phyloP scores from a whole-genome alignment of 2,888 invertebrate species.

The Cephonodes hylas region DNA sequence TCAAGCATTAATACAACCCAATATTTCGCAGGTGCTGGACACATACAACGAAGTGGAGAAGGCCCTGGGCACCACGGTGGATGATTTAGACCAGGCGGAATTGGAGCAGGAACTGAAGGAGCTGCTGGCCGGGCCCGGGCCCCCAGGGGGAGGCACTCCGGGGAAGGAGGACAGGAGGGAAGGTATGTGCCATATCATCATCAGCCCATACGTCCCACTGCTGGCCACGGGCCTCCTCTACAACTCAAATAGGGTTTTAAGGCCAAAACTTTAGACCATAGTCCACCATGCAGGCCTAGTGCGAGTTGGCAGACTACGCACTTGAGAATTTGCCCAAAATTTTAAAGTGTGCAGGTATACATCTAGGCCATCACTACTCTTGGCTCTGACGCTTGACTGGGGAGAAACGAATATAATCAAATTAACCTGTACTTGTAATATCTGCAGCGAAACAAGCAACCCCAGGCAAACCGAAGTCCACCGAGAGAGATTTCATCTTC shows the following conservation, averaged over 20 bases:
- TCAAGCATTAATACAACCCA: too few relatives aligned
- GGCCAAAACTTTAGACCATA: too few relatives aligned
- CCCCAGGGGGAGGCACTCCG: conserved; percentile 45
- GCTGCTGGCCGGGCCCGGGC: conserved; percentile 63
- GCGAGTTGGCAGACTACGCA: too few relatives aligned
- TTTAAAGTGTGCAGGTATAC: too few relatives aligned
- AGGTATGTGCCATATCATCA: conserved; percentile 11
- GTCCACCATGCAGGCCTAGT: too few relatives aligned
- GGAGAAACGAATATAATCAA: too few relatives aligned
- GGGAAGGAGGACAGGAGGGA: conserved; percentile 33
- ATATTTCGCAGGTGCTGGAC: conserved; percentile 76
- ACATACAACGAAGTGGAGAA: conserved; percentile 62
- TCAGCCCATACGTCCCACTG: too few relatives aligned
- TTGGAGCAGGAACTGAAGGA: conserved; percentile 85
- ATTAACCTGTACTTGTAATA: neutral
- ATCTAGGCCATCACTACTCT: too few relatives aligned
- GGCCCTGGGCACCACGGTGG: conserved; percentile 64
- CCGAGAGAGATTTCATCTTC: conserved; percentile 63
- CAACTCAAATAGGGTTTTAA: too few relatives aligned
- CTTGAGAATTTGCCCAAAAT: too few relatives aligned
- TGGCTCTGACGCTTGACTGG: too few relatives aligned
- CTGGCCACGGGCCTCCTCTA: too few relatives aligned
- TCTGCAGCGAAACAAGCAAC: neutral
- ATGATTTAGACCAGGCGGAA: conserved; percentile 81
- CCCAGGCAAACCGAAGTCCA: conserved; percentile 3